These are phyloP conservation scores for Etheostoma nigrum DNA, from an alignment of 2,797 vertebrate species.

Conservation along the genomic window DNA sequence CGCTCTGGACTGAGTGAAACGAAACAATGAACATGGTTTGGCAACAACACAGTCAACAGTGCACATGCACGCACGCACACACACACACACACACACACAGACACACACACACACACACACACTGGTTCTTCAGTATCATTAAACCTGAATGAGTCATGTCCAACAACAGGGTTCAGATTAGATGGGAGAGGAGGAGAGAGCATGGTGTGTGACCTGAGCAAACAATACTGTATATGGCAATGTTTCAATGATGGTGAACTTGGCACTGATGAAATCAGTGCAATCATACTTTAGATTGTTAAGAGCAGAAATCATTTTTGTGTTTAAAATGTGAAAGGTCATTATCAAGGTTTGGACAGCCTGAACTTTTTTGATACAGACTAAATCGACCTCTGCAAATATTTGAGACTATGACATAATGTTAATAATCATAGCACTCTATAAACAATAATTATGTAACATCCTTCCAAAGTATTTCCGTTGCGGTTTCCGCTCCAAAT, in stretches of 20 bases:
- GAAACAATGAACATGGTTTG: slow-evolving; percentile 65
- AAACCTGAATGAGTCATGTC: slow-evolving; percentile 55
- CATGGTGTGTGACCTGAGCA: slow-evolving; percentile 6
- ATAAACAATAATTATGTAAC: slow-evolving; percentile 9
- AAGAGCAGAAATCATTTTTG: neutral
- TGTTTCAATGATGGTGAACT: neutral
- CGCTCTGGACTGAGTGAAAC: slow-evolving; percentile 19
- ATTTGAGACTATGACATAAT: neutral
- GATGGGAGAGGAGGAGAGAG: neutral
- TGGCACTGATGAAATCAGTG: neutral
- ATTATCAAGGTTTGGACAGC: neutral
- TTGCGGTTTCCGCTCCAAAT: slow-evolving; percentile 45
- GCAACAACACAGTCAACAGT: slow-evolving; percentile 43
- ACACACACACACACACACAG: slow-evolving; percentile 20
- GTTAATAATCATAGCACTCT: neutral
- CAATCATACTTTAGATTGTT: neutral
- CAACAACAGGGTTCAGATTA: slow-evolving; percentile 40
- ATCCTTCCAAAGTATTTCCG: slow-evolving; percentile 17
- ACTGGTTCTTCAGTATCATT: slow-evolving; percentile 39
- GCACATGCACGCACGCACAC: slow-evolving; percentile 22
- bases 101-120: slow-evolving; percentile 8
- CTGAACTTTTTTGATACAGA: neutral
- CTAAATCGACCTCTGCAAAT: neutral
- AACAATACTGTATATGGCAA: neutral
- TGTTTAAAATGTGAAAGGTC: neutral